Conservation (phyloP, 2,888 invertebrate genomes). For the Agapetus fuscipes region DNA sequence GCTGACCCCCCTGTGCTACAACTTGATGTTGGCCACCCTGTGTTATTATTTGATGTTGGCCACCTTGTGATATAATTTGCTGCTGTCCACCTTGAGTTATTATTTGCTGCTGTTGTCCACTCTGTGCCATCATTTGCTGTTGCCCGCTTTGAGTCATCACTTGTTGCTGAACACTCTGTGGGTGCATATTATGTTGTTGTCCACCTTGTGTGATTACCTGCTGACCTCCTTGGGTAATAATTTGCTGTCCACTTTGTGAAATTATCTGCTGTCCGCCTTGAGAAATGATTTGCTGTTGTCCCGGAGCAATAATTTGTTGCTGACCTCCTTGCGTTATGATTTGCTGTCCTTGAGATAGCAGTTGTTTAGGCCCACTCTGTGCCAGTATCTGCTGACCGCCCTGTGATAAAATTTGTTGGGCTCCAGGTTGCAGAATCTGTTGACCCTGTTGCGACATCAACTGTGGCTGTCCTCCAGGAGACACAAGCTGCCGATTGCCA, state of each 20-base stretch:
- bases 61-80: slow-evolving; percentile 41
- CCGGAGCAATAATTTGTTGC: slow-evolving; percentile 39
- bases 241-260: slow-evolving; percentile 40
- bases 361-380: too few relatives aligned
- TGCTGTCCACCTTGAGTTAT: slow-evolving; percentile 37
- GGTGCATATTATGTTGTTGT: slow-evolving; percentile 44
- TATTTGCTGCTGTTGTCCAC: slow-evolving; percentile 22
- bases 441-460: too few relatives aligned
- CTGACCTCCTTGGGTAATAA: slow-evolving; percentile 28
- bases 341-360: slow-evolving; percentile 39
- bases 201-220: slow-evolving; percentile 39
- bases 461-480: too few relatives aligned
- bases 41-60: slow-evolving; percentile 39
- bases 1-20: too few relatives aligned
- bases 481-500: not conserved
- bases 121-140: slow-evolving; percentile 40
- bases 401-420: too few relatives aligned
- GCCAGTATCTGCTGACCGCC: too few relatives aligned
- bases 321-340: slow-evolving; percentile 38
- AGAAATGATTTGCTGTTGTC: slow-evolving; percentile 36
- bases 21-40: slow-evolving; percentile 35
- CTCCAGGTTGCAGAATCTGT: too few relatives aligned
- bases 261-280: slow-evolving; percentile 44
- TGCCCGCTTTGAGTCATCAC: too few relatives aligned
- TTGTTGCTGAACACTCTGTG: slow-evolving; percentile 28